Conservation (phyloP, 1,140 invertebrate species). For the Pteromalus puparum region DNA sequence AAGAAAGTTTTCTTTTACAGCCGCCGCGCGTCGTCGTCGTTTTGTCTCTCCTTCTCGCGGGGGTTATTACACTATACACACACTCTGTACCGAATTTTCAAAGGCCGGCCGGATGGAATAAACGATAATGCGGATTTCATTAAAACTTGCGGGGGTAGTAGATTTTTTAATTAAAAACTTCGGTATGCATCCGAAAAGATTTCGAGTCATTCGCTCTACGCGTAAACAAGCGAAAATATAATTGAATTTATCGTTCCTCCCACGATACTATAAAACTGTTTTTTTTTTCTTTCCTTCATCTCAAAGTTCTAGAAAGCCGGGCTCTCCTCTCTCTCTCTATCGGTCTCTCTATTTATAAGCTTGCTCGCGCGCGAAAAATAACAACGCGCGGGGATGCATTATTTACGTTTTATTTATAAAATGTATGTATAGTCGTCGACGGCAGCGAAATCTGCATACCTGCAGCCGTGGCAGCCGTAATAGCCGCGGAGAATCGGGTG, state of each 20-base stretch:
- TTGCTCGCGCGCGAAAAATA: neutral
- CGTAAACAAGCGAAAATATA: neutral
- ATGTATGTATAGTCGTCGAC: neutral
- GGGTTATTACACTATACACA: neutral
- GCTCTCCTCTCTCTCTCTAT: neutral
- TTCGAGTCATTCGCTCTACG: neutral
- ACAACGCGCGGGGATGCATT: conserved; percentile 2
- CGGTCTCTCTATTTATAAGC: neutral
- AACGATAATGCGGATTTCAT: conserved; percentile 43
- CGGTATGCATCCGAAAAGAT: too few species aligned
- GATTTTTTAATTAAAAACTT: conserved; percentile 46
- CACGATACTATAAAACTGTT: too few species aligned
- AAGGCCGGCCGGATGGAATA: neutral
- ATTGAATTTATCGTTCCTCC: neutral
- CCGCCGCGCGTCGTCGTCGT: neutral
- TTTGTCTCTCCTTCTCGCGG: conserved; percentile 13
- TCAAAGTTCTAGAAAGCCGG: neutral
- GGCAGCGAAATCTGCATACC: conserved; percentile 1
- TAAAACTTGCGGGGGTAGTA: conserved; percentile 25
- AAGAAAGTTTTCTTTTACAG: conserved; percentile 49
- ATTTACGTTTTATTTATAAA: conserved; percentile 20
- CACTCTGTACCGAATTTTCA: conserved; percentile 30
- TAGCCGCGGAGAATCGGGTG: neutral
- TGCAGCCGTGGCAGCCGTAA: neutral
- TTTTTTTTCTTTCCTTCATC: neutral